phyloP scores from a whole-genome alignment of 2,113 vertebrate genomes.

The Cheilinus undulatus region DNA sequence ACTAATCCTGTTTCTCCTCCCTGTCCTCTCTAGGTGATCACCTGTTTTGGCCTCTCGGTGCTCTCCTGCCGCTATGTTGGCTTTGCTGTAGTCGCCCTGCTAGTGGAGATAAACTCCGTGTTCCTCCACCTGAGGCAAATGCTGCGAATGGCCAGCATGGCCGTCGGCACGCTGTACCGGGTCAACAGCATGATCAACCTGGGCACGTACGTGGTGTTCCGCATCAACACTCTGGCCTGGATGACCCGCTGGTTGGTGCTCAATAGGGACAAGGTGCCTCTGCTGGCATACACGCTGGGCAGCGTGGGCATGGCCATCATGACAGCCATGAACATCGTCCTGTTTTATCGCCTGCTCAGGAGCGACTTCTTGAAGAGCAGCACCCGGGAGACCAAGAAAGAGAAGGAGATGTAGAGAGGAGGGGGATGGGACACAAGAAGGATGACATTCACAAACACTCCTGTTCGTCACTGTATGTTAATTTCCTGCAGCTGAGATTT shows the following conservation, averaged over 20 bases:
- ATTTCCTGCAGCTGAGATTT: constrained; percentile 24
- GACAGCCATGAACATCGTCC: constrained; percentile 87
- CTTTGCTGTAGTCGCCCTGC: constrained; percentile 89
- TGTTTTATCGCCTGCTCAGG: constrained; percentile 87
- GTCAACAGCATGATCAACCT: constrained; percentile 91
- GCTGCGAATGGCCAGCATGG: constrained; percentile 87
- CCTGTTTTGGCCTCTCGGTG: constrained; percentile 88
- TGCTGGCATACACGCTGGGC: constrained; percentile 85
- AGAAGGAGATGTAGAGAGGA: constrained; percentile 79
- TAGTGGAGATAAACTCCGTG: constrained; percentile 94
- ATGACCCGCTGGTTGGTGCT: constrained; percentile 92
- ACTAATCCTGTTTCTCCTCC: not conserved
- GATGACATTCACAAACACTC: constrained; percentile 30
- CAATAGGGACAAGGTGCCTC: constrained; percentile 86
- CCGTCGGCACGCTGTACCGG: constrained; percentile 81
- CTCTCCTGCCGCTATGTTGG: constrained; percentile 86
- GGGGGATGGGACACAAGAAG: not conserved
- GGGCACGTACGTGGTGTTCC: constrained; percentile 91
- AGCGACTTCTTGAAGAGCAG: constrained; percentile 87
- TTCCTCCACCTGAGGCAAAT: constrained; percentile 91
- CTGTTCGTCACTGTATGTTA: constrained; percentile 6
- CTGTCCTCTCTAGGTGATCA: constrained; percentile 85
- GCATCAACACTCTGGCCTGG: constrained; percentile 92
- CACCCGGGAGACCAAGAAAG: constrained; percentile 65
- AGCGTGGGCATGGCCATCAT: constrained; percentile 90